Evolutionary conservation across 1,140 invertebrate genomes (phyloP), one percentile per base, ranked within the genome.

Genomic region (Trachymyrmex septentrionalis): DNA sequence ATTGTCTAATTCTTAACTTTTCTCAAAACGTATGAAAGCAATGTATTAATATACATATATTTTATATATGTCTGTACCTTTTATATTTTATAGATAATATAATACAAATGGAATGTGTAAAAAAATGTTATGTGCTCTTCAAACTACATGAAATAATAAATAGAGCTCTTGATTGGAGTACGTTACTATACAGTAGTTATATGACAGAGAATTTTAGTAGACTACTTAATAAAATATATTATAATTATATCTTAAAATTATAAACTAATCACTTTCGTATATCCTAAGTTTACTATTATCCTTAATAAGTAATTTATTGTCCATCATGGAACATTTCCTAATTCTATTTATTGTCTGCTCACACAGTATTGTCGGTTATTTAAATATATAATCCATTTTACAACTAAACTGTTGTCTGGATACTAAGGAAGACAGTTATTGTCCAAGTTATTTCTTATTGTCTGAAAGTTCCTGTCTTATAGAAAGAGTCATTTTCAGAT

Each of bases 301-400:
- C 77, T 92, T 91, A 91, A 27, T 38, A 19, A 34, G 76, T 91
- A 91, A 53, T 82, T 93, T 94, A 94, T 93, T 94, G 93, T 94
- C 92, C 93, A 80, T 92, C 16, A 73, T 90, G 90, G 93, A 93
- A 93, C 93, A 92, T 93, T 91, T 87, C 80, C 90, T 94, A 94
- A 91, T 50, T 87, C 80, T 94, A 94, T 92, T 93, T 94, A 94
- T 94, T 94, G 94, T 94, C 94, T 94, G 93, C 69, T 94, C 94
- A 94, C 94, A 94, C 94, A 94, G 94, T 94, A 94, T 94, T 94
- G 94, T 94, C 93, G 91, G 93, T 92, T 94, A 94, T 91, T 92
- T 92, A 92, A 88, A 21, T 92, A 92, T 66, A 86, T 91, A 91
- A 82, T 73, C 87, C 66, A 55, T 87, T 89, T 87, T 92, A 92